Evolutionary conservation across 2,888 invertebrate genomes (phyloP).

Genomic region (Thereva unica): DNA sequence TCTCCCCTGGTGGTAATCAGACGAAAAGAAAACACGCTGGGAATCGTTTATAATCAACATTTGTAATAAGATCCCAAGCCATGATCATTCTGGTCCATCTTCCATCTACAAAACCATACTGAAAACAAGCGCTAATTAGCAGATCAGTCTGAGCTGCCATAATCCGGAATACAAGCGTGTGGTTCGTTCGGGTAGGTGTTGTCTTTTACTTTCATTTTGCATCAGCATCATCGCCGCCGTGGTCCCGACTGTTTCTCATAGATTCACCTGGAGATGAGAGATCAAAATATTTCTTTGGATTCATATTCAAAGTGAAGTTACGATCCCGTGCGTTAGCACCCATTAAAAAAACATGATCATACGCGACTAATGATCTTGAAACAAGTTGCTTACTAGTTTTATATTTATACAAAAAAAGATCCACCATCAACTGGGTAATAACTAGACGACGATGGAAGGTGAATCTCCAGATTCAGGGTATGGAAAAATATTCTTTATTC

Average conservation of each 20-base stretch:
- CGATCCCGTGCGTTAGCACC: conserved; percentile 28
- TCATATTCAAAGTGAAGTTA: conserved; percentile 34
- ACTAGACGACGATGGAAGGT: no score
- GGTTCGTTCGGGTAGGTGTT: not conserved
- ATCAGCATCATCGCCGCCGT: conserved; percentile 5
- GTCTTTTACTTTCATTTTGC: conserved; percentile 17
- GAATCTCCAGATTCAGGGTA: not conserved
- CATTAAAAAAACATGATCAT: conserved; percentile 32
- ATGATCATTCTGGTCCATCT: not conserved
- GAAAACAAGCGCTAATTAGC: conserved; percentile 35
- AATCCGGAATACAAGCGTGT: not conserved
- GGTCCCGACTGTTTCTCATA: conserved; percentile 25
- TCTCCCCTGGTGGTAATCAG: conserved; percentile 31
- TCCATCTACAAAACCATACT: not conserved
- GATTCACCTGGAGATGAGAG: conserved; percentile 20
- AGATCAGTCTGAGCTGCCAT: conserved; percentile 1
- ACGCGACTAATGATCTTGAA: conserved; percentile 31
- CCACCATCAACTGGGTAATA: no score
- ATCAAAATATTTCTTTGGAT: conserved; percentile 37
- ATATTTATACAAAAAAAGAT: not conserved
- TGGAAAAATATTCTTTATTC: conserved; percentile 31
- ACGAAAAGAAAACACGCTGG: conserved; percentile 27
- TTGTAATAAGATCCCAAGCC: conserved; percentile 24
- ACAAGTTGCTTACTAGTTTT: conserved; percentile 5
- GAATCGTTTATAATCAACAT: conserved; percentile 19